These are phyloP conservation scores for Loxodonta africana DNA, from an alignment of 2,113 vertebrate species.

Conservation along the genomic window DNA sequence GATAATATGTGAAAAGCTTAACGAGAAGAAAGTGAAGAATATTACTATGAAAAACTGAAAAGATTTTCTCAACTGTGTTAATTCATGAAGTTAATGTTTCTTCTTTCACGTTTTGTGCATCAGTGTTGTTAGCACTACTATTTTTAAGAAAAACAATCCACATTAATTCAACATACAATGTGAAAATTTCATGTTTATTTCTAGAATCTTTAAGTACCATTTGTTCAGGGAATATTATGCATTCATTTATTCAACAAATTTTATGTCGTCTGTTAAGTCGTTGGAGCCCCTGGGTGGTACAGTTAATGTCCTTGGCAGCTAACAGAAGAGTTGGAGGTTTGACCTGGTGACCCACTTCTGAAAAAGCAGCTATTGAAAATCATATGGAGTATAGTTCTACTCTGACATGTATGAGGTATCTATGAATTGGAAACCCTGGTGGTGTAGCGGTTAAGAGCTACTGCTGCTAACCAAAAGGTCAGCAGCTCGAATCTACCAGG, in stretches of 20 bases:
- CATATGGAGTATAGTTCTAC: neutral
- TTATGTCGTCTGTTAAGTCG: neutral
- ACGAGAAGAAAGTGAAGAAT: neutral
- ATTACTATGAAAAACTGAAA: constrained; percentile 28
- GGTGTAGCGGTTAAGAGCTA: no score
- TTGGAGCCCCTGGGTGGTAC: neutral
- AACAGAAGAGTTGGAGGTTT: neutral
- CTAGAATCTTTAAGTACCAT: neutral
- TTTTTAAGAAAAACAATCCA: neutral
- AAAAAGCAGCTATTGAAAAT: neutral
- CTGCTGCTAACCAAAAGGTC: no score
- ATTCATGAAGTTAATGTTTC: neutral
- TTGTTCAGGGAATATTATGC: neutral
- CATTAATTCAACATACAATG: neutral
- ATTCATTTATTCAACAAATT: neutral
- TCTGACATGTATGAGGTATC: neutral
- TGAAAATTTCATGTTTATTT: neutral
- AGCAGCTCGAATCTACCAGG: no score
- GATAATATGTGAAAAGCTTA: neutral
- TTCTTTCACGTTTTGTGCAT: neutral
- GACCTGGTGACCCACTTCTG: neutral
- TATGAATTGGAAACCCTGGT: neutral
- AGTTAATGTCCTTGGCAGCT: neutral
- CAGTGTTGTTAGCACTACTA: neutral
- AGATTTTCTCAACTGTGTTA: neutral